These are phyloP conservation scores for Rhabdophis nuchalis DNA, from an alignment of 2,797 vertebrate genomes.

Conservation along the genomic window DNA sequence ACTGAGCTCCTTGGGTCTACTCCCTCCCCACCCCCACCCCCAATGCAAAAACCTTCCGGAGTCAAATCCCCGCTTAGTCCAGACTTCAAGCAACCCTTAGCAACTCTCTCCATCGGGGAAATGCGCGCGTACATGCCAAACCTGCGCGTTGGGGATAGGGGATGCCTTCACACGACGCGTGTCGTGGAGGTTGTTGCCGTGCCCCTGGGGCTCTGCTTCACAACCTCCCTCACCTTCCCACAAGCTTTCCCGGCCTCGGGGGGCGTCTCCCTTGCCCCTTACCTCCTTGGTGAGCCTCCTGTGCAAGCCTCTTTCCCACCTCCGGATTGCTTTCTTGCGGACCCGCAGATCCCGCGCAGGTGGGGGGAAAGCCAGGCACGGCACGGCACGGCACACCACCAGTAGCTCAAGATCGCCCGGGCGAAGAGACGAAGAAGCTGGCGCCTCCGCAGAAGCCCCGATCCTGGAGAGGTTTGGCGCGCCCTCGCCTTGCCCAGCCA, in stretches of 20 bases:
- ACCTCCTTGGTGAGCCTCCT: background rate
- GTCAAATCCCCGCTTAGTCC: background rate
- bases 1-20: background rate
- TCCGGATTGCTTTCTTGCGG: background rate
- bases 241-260: background rate
- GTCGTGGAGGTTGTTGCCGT: background rate
- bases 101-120: background rate
- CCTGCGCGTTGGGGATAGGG: background rate
- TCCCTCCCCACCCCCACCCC: background rate
- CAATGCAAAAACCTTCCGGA: background rate
- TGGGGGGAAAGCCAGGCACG: background rate
- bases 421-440: background rate
- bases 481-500: background rate
- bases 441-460: background rate
- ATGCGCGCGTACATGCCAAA: background rate
- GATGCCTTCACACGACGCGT: background rate
- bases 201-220: background rate
- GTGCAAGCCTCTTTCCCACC: background rate
- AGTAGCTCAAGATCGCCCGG: background rate
- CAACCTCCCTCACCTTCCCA: too few relatives aligned
- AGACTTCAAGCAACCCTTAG: background rate
- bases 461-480: background rate
- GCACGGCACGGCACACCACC: background rate
- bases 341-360: background rate
- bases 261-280: background rate